A percentile compares a stretch with the other conserved stretches of the same genome.
These are phyloP conservation scores for Pteronotus mesoamericanus DNA, from an alignment of 2,797 vertebrate genomes.

Conservation along the genomic window DNA sequence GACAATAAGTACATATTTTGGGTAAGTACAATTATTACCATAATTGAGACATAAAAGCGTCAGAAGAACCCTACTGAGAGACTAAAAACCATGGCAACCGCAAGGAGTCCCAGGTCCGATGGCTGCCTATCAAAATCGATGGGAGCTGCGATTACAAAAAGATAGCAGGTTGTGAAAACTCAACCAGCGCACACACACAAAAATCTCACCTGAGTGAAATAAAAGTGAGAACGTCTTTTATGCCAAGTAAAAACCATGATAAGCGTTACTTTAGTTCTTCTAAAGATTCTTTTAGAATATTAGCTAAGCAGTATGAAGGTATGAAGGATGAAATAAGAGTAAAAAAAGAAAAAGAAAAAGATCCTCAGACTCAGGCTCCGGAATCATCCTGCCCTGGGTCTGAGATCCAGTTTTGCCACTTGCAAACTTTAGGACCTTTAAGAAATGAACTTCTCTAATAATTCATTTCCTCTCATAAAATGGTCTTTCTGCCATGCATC, in stretches of 20 bases:
- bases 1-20: neutral
- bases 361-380: neutral
- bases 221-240: neutral
- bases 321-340: neutral
- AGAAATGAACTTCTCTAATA: neutral
- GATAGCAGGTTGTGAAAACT: neutral
- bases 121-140: neutral
- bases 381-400: neutral
- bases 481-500: neutral
- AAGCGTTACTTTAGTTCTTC: neutral
- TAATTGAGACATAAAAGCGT: neutral
- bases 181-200: neutral
- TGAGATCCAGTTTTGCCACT: neutral
- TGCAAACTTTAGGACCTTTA: neutral
- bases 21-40: neutral
- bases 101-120: neutral
- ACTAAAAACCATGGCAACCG: neutral
- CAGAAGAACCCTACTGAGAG: neutral
- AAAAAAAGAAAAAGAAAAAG: neutral
- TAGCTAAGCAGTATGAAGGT: neutral
- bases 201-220: neutral
- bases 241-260: neutral
- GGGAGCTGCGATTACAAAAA: neutral
- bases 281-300: neutral
- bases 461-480: neutral